Conservation (phyloP, 2,113 vertebrate genomes). For the Zapornia atra region DNA sequence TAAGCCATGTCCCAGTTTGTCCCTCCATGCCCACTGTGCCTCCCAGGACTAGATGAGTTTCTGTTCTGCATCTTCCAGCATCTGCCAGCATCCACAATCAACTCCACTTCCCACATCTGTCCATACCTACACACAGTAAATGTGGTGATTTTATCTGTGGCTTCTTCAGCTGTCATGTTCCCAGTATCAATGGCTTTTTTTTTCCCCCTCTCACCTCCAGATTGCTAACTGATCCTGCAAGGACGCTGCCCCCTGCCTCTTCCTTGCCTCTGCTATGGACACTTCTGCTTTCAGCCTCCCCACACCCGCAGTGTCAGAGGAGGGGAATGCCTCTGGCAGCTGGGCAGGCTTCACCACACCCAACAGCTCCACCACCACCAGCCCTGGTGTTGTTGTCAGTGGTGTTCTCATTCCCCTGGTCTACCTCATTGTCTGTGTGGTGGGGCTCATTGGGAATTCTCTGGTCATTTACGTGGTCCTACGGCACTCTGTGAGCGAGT, state of each 20-base stretch:
- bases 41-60: not conserved
- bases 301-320: not conserved
- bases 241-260: not conserved
- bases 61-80: not conserved
- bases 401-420: constrained; percentile 89
- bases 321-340: constrained; percentile 61
- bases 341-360: constrained; percentile 45
- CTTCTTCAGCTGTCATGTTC: not conserved
- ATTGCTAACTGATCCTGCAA: constrained; percentile 32
- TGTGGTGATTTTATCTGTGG: not conserved
- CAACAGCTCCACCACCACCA: constrained; percentile 31
- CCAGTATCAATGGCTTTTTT: not conserved
- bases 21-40: not conserved
- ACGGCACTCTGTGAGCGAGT: constrained; percentile 85
- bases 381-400: constrained; percentile 73
- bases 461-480: constrained; percentile 92
- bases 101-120: not conserved
- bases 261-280: constrained; percentile 65
- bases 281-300: constrained; percentile 28
- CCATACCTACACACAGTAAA: not conserved
- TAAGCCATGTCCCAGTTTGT: not conserved
- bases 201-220: constrained; percentile 33
- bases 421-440: constrained; percentile 88
- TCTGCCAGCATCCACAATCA: not conserved
- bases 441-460: constrained; percentile 91